A percentile compares a stretch with the other conserved stretches of the same genome.
These are phyloP conservation scores for Drosophila heteroneura DNA, from an alignment of 2,888 invertebrate species.

Conservation along the genomic window DNA sequence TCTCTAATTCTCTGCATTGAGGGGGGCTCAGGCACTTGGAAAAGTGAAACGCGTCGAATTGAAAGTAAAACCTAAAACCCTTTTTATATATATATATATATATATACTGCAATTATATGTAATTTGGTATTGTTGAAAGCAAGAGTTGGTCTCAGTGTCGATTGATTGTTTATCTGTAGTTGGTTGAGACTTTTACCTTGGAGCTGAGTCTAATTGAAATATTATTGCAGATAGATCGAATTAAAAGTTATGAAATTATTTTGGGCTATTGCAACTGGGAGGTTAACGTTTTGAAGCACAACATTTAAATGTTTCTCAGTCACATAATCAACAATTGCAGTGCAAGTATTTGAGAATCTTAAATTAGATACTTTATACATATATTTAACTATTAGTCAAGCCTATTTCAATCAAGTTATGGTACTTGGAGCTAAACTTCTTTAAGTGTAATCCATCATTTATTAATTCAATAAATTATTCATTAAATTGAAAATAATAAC, in stretches of 20 bases:
- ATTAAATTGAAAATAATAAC: not conserved
- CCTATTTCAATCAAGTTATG: rapidly evolving
- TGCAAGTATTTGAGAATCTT: not conserved
- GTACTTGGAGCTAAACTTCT: not conserved
- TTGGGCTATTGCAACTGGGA: not conserved
- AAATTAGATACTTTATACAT: not conserved
- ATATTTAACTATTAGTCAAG: not conserved
- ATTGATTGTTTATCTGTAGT: not conserved
- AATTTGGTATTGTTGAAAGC: conserved; percentile 6
- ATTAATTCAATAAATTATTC: not conserved
- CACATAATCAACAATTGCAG: not conserved
- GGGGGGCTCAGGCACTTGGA: conserved; percentile 14
- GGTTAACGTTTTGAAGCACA: not conserved
- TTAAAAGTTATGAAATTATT: not conserved
- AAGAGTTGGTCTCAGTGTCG: conserved; percentile 1
- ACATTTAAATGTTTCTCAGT: not conserved
- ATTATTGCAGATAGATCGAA: not conserved
- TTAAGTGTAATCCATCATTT: not conserved
- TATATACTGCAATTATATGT: not conserved
- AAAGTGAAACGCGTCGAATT: conserved; percentile 54
- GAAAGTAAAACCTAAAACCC: conserved; percentile 59
- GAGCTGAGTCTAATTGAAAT: no score
- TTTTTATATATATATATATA: conserved; percentile 4
- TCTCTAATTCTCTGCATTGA: conserved; percentile 11
- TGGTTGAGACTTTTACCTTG: conserved; percentile 2